These are phyloP conservation scores for Coreoperca whiteheadi DNA, from an alignment of 2,113 vertebrate genomes.

Conservation along the genomic window DNA sequence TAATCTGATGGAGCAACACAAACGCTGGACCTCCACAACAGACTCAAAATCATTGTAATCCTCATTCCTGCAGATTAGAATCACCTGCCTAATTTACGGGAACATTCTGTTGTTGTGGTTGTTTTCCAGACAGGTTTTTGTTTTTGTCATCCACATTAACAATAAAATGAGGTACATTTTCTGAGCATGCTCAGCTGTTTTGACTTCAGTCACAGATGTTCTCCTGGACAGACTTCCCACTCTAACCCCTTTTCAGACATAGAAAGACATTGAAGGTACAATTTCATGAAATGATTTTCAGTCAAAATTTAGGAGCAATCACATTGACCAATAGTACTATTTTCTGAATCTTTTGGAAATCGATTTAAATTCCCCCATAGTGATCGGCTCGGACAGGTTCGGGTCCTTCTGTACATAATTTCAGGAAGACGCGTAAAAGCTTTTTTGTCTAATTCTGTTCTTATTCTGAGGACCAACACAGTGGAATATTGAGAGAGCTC, in stretches of 20 bases:
- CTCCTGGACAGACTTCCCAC: not conserved
- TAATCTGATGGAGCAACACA: conserved; percentile 37
- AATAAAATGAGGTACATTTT: not conserved
- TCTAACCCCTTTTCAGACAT: too few relatives aligned
- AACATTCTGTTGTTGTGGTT: not conserved
- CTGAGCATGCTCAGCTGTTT: not conserved
- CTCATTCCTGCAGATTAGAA: conserved; percentile 11
- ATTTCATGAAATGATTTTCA: too few relatives aligned
- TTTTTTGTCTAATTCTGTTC: not conserved
- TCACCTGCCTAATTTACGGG: not conserved
- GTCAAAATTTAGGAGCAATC: not conserved
- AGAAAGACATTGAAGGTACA: too few relatives aligned
- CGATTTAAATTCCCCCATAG: not conserved
- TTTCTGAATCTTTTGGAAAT: too few relatives aligned
- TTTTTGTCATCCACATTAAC: not conserved
- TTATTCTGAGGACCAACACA: not conserved
- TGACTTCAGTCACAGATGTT: not conserved
- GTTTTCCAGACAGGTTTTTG: not conserved
- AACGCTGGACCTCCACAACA: not conserved
- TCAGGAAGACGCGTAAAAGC: not conserved
- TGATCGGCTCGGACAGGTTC: not conserved
- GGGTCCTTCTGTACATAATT: not conserved
- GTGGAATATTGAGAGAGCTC: not conserved
- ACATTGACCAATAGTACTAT: too few relatives aligned
- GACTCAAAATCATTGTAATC: conserved; percentile 4